Base-by-base conservation (phyloP, 2,888 invertebrate genomes). In the Hypsopygia costalis region DNA sequence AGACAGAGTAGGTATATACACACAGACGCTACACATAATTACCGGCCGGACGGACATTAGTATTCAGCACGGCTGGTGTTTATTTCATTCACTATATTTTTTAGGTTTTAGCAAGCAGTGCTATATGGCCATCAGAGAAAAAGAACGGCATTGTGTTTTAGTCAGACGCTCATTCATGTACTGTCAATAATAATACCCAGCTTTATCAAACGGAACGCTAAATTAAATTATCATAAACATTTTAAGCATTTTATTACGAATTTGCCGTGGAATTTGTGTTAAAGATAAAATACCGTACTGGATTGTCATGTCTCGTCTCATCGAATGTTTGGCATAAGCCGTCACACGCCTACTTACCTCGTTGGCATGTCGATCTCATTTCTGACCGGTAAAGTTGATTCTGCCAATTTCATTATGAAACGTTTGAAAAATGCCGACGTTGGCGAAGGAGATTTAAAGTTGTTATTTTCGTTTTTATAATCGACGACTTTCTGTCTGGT, bases 301-400 rank as follows among this genome's bases (percentile, higher is more conserved):
- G 66, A 67, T 65, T 61, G 62, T 68, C 62, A 58, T 50, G 63
- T 68, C 57, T 62, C 59, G 57, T 62, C 60, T 60, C 62, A 52
- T 67, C 61, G 66, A 61, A 66, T 62, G 63, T 71, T 80, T 74
- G 76, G 71, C 72, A 72, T 69, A 58, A 62, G 62, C 66, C 61
- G 64, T 72, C 71, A 62, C 58, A 67, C 75, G 73, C 72, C 73
- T 72, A 76, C 77, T 74, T 72, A 61, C 52, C 58, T 61, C 58
- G 49, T 61, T 64, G 69, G 69, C 64, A 64, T 67, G 56, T 53
- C 51, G 55, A 60, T 68, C 60, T 62, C 55, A 50, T 60, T 64
- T 62, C 51, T 51, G 56, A 49, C 58, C 40, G 45, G 10, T 9
- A 53, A 50, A 59, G 55, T 60, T 61, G 52, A 64, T 66, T 65